These are phyloP conservation scores for Xiphophorus hellerii DNA, from an alignment of 2,113 vertebrate genomes.

Conservation along the genomic window DNA sequence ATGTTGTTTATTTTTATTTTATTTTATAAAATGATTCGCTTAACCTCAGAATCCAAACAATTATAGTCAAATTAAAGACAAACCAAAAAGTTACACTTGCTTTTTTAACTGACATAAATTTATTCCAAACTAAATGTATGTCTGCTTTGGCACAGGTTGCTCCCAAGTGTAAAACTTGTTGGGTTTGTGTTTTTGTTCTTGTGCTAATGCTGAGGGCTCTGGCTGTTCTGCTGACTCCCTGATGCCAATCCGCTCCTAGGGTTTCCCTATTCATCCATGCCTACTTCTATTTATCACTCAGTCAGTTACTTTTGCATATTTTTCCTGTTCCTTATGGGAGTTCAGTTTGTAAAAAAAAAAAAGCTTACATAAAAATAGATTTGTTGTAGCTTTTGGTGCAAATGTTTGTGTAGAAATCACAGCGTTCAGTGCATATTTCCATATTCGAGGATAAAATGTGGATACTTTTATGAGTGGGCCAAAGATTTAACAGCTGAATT, in stretches of 20 bases:
- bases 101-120: slow-evolving; percentile 56
- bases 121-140: slow-evolving; percentile 50
- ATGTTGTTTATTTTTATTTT: slow-evolving; percentile 5
- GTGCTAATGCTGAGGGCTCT: slow-evolving; percentile 9
- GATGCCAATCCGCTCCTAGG: not conserved
- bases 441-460: not conserved
- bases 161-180: slow-evolving; percentile 36
- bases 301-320: not conserved
- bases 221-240: not conserved
- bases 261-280: not conserved
- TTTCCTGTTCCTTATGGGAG: not conserved
- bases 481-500: not conserved
- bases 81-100: slow-evolving; percentile 43
- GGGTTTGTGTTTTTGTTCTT: slow-evolving; percentile 36
- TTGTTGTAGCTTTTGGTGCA: not conserved
- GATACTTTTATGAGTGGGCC: not conserved
- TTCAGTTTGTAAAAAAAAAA: not conserved
- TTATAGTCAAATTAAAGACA: slow-evolving; percentile 63
- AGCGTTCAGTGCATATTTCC: not conserved
- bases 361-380: not conserved
- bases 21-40: slow-evolving; percentile 43
- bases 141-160: slow-evolving; percentile 74
- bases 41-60: slow-evolving; percentile 57
- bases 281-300: not conserved
- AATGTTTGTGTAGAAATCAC: not conserved